These are phyloP conservation scores for Rhyacophila brunnea DNA, from an alignment of 1,140 invertebrate genomes.

Conservation along the genomic window DNA sequence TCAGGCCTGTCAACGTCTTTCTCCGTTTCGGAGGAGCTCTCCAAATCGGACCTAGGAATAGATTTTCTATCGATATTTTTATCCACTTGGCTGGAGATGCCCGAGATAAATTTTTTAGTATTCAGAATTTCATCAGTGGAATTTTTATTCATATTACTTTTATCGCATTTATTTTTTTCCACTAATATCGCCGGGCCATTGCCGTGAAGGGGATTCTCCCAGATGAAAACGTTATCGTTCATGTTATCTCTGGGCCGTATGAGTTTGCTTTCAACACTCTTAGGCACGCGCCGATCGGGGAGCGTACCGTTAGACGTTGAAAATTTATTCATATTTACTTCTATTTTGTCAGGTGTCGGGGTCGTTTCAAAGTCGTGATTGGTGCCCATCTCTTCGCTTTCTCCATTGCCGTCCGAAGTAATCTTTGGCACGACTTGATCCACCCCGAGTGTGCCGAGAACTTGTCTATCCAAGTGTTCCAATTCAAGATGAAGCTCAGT, in stretches of 20 bases:
- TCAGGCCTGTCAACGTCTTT: neutral
- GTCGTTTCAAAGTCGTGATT: too few relatives aligned
- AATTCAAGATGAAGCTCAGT: constrained; percentile 76
- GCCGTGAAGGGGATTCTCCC: constrained; percentile 72
- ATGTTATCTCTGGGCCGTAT: neutral
- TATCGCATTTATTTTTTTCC: neutral
- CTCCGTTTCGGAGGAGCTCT: neutral
- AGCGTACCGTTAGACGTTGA: too few relatives aligned
- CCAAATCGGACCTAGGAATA: neutral
- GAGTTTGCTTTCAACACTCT: too few relatives aligned
- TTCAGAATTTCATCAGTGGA: neutral
- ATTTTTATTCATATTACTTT: neutral
- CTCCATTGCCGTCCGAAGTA: too few relatives aligned
- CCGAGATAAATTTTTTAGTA: neutral
- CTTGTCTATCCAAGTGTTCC: constrained; percentile 76
- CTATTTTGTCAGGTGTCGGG: too few relatives aligned
- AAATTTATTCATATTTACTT: too few relatives aligned
- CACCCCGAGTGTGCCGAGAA: too few relatives aligned
- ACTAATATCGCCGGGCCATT: constrained; percentile 46
- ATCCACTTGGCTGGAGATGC: neutral
- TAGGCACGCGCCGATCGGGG: too few relatives aligned
- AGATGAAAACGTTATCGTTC: constrained; percentile 67
- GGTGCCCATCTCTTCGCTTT: too few relatives aligned
- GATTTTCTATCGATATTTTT: neutral
- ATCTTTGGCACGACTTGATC: too few relatives aligned